phyloP scores from a whole-genome alignment of 2,113 vertebrate species.

The Jacana jacana region DNA sequence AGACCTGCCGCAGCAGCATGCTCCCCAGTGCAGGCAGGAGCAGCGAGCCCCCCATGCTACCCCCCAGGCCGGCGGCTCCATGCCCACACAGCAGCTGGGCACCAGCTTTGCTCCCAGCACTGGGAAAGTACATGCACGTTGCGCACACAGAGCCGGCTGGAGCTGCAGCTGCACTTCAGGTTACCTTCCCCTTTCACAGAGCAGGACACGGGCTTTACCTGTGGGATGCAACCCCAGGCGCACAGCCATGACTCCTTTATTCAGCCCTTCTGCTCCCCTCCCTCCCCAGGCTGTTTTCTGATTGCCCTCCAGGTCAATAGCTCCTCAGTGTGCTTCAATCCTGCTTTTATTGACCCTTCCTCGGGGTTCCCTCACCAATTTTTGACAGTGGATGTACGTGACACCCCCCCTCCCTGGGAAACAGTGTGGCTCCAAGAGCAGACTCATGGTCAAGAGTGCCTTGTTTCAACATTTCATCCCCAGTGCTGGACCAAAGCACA shows the following conservation, averaged over 20 bases:
- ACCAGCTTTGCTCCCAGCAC: background rate
- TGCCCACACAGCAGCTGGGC: background rate
- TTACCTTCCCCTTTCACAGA: background rate
- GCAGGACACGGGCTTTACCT: background rate
- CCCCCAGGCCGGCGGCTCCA: accelerated
- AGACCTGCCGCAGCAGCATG: accelerated
- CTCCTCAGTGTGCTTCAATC: background rate
- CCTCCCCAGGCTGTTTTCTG: background rate
- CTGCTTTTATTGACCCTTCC: background rate
- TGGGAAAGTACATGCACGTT: accelerated
- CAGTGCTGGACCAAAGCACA: background rate
- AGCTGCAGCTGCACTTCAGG: background rate
- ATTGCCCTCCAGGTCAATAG: background rate
- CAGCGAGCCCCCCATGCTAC: accelerated
- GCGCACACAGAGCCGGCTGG: background rate
- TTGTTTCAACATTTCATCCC: background rate
- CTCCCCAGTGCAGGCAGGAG: accelerated
- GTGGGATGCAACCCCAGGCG: background rate
- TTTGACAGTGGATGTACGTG: background rate
- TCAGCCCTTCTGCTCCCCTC: background rate
- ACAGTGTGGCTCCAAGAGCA: background rate
- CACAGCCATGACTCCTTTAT: accelerated
- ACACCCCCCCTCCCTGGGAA: background rate
- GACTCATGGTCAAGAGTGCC: background rate
- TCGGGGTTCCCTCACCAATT: background rate